A percentile compares a stretch with the other conserved stretches of the same genome.
Conservation (phyloP, 2,797 vertebrate genomes). For the Rhabdophis nuchalis region DNA sequence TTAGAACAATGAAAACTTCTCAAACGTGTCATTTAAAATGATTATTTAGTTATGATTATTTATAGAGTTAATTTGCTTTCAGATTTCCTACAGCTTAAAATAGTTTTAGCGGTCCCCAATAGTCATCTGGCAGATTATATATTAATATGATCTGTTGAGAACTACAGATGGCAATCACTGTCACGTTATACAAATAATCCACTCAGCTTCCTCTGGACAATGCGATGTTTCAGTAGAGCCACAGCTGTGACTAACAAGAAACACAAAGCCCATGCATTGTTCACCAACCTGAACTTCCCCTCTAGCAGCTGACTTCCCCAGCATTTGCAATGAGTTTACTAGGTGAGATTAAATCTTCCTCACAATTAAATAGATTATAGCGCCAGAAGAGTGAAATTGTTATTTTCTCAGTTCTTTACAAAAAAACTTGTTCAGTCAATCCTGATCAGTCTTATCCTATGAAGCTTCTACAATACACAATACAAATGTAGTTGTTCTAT, state of each 20-base stretch:
- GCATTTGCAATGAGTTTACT: slow-evolving; percentile 53
- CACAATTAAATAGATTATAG: background rate
- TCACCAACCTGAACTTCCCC: slow-evolving; percentile 52
- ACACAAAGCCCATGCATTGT: slow-evolving; percentile 13
- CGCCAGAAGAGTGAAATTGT: background rate
- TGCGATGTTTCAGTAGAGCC: slow-evolving; percentile 20
- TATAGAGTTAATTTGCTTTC: slow-evolving; percentile 15
- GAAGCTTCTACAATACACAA: background rate
- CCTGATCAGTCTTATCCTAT: background rate
- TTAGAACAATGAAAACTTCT: background rate
- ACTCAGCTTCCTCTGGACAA: slow-evolving; percentile 52
- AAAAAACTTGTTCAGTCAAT: background rate
- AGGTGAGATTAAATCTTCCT: slow-evolving; percentile 12
- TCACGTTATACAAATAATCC: slow-evolving; percentile 32
- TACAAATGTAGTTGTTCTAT: background rate
- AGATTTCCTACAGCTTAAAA: background rate
- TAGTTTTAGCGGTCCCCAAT: slow-evolving; percentile 25
- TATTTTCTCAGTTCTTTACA: background rate
- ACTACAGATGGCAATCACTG: slow-evolving; percentile 1
- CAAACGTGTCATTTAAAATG: slow-evolving; percentile 22
- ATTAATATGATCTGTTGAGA: slow-evolving; percentile 13
- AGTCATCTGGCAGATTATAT: slow-evolving; percentile 38
- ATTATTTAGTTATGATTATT: background rate
- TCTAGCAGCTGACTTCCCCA: slow-evolving; percentile 61
- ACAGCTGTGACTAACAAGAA: slow-evolving; percentile 54